Evolutionary conservation across 2,113 vertebrate species (phyloP).

Genomic region (Neoarius graeffei): DNA sequence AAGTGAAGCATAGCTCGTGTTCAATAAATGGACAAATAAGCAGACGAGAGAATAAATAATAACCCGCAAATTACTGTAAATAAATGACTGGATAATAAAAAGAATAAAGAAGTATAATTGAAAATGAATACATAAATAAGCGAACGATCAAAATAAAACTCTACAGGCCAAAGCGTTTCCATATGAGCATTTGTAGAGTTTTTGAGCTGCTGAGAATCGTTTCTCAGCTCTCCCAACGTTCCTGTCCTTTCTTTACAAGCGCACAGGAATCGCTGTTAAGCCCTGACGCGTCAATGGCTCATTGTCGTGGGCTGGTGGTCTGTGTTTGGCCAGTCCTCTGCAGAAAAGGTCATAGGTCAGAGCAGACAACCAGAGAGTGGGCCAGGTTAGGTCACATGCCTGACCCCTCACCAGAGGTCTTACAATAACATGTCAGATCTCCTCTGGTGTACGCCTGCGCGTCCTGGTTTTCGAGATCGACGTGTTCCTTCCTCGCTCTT

Average conservation of each 20-base stretch:
- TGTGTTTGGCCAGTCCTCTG: constrained; percentile 70
- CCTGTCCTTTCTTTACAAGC: constrained; percentile 1
- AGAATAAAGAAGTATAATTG: neutral
- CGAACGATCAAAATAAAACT: neutral
- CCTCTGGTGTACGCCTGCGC: constrained; percentile 54
- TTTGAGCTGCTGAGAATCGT: neutral
- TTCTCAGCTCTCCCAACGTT: neutral
- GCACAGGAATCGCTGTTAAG: constrained; percentile 49
- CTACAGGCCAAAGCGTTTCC: neutral
- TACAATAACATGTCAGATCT: constrained; percentile 75
- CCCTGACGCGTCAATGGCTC: constrained; percentile 62
- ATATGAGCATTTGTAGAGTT: neutral
- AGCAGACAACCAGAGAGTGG: constrained; percentile 58
- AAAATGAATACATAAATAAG: neutral
- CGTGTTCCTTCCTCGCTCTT: constrained; percentile 33
- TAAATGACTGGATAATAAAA: neutral
- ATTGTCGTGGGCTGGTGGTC: constrained; percentile 68
- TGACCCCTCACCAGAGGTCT: constrained; percentile 62
- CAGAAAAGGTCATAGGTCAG: constrained; percentile 63
- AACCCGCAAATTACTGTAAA: neutral
- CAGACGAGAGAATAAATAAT: neutral
- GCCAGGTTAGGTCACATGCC: constrained; percentile 68
- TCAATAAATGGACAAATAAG: neutral
- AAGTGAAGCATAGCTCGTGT: neutral
- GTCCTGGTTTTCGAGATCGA: constrained; percentile 32